phyloP scores from a whole-genome alignment of 2,113 vertebrate genomes.

The Erythrolamprus reginae region DNA sequence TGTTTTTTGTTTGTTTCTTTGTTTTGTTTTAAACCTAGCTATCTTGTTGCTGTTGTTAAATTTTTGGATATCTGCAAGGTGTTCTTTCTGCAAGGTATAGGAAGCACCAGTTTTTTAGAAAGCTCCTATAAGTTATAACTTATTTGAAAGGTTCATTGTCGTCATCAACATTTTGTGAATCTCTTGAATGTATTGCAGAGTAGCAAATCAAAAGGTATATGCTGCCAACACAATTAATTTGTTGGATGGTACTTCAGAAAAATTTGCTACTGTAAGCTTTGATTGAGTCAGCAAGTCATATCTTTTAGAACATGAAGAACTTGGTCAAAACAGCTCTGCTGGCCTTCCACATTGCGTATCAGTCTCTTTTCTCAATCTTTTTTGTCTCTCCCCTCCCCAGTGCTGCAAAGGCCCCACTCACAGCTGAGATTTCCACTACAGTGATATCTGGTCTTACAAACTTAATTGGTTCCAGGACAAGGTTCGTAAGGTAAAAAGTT shows the following conservation, averaged over 20 bases:
- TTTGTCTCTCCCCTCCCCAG: background rate
- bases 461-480: no score
- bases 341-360: conserved; percentile 12
- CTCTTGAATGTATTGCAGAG: background rate
- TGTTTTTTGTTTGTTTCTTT: no score
- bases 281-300: background rate
- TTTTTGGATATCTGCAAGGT: background rate
- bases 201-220: background rate
- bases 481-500: no score
- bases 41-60: background rate
- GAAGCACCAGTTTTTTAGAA: background rate
- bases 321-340: conserved; percentile 13
- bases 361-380: background rate
- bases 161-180: background rate
- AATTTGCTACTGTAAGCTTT: background rate
- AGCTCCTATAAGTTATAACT: background rate
- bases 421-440: background rate
- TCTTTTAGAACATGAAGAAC: background rate
- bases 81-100: background rate
- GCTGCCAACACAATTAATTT: background rate
- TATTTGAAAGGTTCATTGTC: background rate
- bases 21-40: no score
- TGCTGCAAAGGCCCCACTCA: background rate
- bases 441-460: no score
- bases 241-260: background rate